phyloP scores from a whole-genome alignment of 2,113 vertebrate species.

The Atractosteus spatula region DNA sequence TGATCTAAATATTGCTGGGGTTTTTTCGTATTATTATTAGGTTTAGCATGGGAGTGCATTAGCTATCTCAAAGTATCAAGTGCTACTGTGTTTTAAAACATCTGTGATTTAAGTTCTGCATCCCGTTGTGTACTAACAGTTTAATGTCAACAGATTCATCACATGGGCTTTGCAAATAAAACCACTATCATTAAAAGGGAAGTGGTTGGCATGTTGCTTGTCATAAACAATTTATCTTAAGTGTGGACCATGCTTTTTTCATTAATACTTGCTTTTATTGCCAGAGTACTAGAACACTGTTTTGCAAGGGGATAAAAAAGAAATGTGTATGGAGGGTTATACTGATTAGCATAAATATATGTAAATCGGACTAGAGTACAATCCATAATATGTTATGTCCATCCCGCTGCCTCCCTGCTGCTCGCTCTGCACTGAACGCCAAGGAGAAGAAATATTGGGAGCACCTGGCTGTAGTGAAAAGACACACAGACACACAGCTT shows the following conservation, averaged over 20 bases:
- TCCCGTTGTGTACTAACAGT: slow-evolving; percentile 49
- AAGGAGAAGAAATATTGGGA: no score
- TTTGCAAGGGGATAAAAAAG: slow-evolving; percentile 4
- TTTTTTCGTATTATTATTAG: not conserved
- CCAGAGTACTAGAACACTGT: not conserved
- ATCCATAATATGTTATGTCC: no score
- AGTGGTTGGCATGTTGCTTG: slow-evolving; percentile 54
- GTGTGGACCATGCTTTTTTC: slow-evolving; percentile 49
- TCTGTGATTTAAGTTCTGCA: slow-evolving; percentile 49
- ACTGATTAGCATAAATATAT: not conserved
- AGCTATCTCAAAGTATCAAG: slow-evolving; percentile 8
- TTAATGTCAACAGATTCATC: slow-evolving; percentile 48
- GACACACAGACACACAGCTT: no score
- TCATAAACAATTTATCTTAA: slow-evolving; percentile 56
- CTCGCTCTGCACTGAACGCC: no score
- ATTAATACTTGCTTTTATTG: slow-evolving; percentile 27
- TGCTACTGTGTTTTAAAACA: slow-evolving; percentile 30
- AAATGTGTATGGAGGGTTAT: not conserved
- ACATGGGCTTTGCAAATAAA: slow-evolving; percentile 49
- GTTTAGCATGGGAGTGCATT: not conserved
- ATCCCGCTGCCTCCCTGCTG: no score
- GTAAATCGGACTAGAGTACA: not conserved
- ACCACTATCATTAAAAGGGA: slow-evolving; percentile 51
- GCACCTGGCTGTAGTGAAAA: no score
- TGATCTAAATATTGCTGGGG: no score